A percentile compares a stretch with the other conserved stretches of the same genome.
These are phyloP conservation scores for Sarcophaga rosellei DNA, from an alignment of 2,888 invertebrate genomes.

Conservation along the genomic window DNA sequence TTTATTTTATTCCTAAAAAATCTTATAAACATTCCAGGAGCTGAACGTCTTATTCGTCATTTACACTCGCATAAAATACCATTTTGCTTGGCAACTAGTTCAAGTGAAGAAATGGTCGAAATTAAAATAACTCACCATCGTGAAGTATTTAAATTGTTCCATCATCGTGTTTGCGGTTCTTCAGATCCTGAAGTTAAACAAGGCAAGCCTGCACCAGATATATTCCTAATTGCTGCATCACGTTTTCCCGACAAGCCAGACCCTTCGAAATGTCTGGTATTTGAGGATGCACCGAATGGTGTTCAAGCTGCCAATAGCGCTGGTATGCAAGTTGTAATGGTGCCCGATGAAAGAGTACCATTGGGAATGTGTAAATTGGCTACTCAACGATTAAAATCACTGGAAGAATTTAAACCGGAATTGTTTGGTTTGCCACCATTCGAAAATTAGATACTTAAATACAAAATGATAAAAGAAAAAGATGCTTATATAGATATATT, in stretches of 20 bases:
- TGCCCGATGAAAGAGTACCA: constrained; percentile 85
- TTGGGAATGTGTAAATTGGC: constrained; percentile 83
- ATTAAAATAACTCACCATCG: constrained; percentile 86
- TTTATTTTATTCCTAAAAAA: too few species aligned
- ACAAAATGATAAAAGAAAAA: not conserved
- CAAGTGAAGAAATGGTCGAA: constrained; percentile 87
- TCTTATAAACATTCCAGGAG: constrained; percentile 84
- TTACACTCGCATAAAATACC: constrained; percentile 88
- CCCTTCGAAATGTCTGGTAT: constrained; percentile 87
- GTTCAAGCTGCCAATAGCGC: constrained; percentile 89
- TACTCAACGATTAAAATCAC: constrained; percentile 86
- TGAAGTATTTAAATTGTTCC: constrained; percentile 86
- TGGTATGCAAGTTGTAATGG: constrained; percentile 93
- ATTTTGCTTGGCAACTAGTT: constrained; percentile 94
- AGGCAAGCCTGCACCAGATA: constrained; percentile 95
- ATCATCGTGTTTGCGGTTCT: constrained; percentile 91
- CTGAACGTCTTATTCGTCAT: constrained; percentile 89
- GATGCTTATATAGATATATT: constrained; percentile 1
- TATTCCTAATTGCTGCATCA: constrained; percentile 89
- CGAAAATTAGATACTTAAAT: constrained; percentile 67
- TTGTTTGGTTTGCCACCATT: constrained; percentile 92
- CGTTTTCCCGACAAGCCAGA: constrained; percentile 87
- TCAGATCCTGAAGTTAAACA: constrained; percentile 90
- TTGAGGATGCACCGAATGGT: constrained; percentile 96
- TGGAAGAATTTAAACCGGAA: constrained; percentile 91